Conservation (phyloP, 2,797 vertebrate genomes). For the Xenopus petersii region DNA sequence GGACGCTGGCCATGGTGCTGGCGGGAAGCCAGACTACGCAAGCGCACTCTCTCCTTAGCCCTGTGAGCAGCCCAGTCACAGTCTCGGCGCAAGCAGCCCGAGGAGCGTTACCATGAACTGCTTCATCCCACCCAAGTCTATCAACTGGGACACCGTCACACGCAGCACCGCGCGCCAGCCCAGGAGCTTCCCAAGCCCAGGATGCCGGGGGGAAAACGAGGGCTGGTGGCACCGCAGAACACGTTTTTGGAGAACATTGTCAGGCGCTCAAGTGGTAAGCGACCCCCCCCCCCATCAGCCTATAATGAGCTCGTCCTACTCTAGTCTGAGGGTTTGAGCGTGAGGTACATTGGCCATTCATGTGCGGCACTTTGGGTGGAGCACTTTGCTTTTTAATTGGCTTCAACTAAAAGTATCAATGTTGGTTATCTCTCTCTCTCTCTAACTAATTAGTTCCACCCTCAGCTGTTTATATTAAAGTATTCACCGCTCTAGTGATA, state of each 20-base stretch:
- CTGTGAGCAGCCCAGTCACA: conserved; percentile 64
- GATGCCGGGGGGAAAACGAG: conserved; percentile 95
- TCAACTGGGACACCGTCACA: conserved; percentile 57
- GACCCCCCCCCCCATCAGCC: neutral
- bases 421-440: too few species aligned
- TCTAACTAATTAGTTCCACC: too few species aligned
- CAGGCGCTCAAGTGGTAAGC: conserved; percentile 91
- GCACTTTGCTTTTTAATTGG: too few species aligned
- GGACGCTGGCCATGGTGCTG: conserved; percentile 40
- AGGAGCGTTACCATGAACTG: conserved; percentile 86
- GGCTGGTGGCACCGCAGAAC: conserved; percentile 97
- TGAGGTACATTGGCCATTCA: too few species aligned
- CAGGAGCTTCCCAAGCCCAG: conserved; percentile 71
- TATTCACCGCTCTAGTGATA: too few species aligned
- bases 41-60: conserved; percentile 61
- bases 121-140: conserved; percentile 70
- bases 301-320: too few species aligned
- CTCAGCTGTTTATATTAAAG: too few species aligned
- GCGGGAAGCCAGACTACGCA: conserved; percentile 61
- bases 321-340: too few species aligned
- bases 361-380: too few species aligned
- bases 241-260: conserved; percentile 98
- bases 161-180: conserved; percentile 58
- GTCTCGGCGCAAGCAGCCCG: conserved; percentile 73
- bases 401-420: too few species aligned